Conservation (phyloP, 1,140 invertebrate genomes). For the Tetragonula clypearis region DNA sequence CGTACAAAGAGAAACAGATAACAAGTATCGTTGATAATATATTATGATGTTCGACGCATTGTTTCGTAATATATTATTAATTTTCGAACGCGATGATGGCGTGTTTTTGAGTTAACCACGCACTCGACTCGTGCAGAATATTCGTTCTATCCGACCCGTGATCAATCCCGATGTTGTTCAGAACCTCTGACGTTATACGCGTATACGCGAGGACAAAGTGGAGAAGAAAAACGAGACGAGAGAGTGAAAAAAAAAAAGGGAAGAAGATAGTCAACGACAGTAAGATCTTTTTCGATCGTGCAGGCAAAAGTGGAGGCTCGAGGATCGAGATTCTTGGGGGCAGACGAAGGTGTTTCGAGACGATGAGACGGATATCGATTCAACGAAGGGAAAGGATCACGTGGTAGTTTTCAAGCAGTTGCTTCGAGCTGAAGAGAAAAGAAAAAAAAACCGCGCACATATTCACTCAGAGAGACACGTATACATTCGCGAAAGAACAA, state of each 20-base stretch:
- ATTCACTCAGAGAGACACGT: background rate
- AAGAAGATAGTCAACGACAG: background rate
- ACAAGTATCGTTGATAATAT: conserved; percentile 24
- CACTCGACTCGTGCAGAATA: background rate
- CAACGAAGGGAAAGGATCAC: background rate
- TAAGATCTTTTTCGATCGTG: background rate
- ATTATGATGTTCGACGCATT: conserved; percentile 32
- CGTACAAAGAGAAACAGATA: background rate
- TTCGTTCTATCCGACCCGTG: conserved; percentile 52
- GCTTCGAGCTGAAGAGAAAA: background rate
- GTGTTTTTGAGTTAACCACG: background rate
- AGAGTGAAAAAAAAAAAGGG: background rate
- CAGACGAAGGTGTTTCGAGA: background rate
- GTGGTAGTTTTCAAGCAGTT: background rate
- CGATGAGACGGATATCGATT: background rate
- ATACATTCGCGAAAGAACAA: background rate
- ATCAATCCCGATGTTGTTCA: conserved; percentile 62
- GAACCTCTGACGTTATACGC: conserved; percentile 24
- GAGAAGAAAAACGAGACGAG: background rate
- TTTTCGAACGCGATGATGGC: conserved; percentile 15
- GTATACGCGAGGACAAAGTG: background rate
- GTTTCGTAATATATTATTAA: conserved; percentile 47
- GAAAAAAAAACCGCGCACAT: conserved; percentile 12
- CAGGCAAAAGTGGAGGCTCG: background rate
- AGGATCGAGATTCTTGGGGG: conserved; percentile 25